These are phyloP conservation scores for Scleropages formosus DNA, from an alignment of 2,797 vertebrate species.

Conservation along the genomic window DNA sequence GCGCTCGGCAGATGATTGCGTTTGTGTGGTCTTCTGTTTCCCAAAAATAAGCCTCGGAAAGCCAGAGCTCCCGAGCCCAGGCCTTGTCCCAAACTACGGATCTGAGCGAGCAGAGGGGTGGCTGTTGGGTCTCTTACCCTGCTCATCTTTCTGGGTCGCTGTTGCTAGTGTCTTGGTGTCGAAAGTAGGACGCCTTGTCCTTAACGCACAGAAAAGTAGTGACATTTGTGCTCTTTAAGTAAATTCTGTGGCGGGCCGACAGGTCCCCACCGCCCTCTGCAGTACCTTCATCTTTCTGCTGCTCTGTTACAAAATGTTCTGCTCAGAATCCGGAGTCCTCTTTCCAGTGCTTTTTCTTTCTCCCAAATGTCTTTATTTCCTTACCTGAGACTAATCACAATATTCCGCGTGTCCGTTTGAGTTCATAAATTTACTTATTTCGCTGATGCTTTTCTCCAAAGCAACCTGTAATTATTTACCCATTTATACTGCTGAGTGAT, in stretches of 20 bases:
- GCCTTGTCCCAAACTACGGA: not conserved
- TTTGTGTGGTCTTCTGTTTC: not conserved
- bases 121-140: not conserved
- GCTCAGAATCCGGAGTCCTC: too few relatives aligned
- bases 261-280: not conserved
- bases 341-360: too few relatives aligned
- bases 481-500: too few relatives aligned
- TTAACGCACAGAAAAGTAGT: not conserved
- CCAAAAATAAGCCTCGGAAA: not conserved
- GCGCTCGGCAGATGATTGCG: not conserved
- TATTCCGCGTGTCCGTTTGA: not conserved
- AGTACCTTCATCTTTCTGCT: not conserved
- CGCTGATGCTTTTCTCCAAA: too few relatives aligned
- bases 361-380: too few relatives aligned
- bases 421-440: not conserved
- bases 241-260: not conserved
- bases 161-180: not conserved
- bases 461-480: too few relatives aligned
- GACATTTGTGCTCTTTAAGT: not conserved
- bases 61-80: not conserved
- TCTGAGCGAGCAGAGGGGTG: not conserved
- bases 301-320: too few relatives aligned
- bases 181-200: not conserved
- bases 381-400: too few relatives aligned
- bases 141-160: not conserved